A percentile compares a stretch with the other conserved stretches of the same genome.
phyloP scores from a whole-genome alignment of 2,113 vertebrate genomes.

The Embiotoca jacksoni region DNA sequence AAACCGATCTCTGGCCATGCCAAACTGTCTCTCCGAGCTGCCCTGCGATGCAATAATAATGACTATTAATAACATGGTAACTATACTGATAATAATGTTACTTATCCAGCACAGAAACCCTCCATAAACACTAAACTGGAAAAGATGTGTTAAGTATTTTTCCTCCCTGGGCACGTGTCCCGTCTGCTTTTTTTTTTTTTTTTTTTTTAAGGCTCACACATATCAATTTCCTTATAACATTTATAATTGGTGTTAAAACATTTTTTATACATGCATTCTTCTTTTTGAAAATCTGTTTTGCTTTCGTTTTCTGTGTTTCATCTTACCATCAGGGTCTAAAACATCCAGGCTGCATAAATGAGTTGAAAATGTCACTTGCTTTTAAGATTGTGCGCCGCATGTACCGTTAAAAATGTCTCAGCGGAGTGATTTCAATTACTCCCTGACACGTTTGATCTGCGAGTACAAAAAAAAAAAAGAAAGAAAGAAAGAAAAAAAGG shows the following conservation, averaged over 20 bases:
- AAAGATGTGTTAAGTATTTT: slow-evolving; percentile 29
- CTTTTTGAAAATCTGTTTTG: too few species aligned
- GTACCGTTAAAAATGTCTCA: too few species aligned
- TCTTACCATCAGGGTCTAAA: too few species aligned
- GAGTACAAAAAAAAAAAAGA: too few species aligned
- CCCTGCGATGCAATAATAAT: slow-evolving; percentile 95
- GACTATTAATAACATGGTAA: slow-evolving; percentile 65
- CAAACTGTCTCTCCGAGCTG: slow-evolving; percentile 62
- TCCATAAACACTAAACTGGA: slow-evolving; percentile 57
- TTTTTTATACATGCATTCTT: background rate
- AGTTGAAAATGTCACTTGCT: too few species aligned
- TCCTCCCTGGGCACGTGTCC: slow-evolving; percentile 25
- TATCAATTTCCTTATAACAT: background rate
- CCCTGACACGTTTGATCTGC: too few species aligned
- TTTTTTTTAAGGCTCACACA: too few species aligned
- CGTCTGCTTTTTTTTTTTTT: background rate
- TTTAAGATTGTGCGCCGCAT: too few species aligned
- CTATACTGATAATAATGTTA: slow-evolving; percentile 54
- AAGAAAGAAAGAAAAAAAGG: background rate
- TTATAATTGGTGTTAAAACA: slow-evolving; percentile 17
- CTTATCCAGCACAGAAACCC: slow-evolving; percentile 55
- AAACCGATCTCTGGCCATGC: slow-evolving; percentile 44
- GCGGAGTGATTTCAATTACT: too few species aligned
- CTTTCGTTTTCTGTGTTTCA: too few species aligned
- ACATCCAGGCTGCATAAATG: too few species aligned